Base-by-base conservation (phyloP, 1,140 invertebrate genomes). In the Littorina saxatilis region DNA sequence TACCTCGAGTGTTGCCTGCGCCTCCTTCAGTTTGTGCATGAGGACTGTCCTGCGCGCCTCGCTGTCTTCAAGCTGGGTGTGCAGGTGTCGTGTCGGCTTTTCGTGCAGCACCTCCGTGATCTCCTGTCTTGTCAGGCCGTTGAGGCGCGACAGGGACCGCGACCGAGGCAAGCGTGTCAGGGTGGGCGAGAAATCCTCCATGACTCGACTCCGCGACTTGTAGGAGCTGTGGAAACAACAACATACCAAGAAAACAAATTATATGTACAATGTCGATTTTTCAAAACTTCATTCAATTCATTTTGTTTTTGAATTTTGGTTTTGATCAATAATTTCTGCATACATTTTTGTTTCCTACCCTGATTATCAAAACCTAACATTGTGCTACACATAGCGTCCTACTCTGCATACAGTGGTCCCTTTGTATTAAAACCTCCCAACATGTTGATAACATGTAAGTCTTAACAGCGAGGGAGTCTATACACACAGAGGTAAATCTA, bases 21-120 rank as follows among this genome's bases (percentile, higher is more conserved):
- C 90, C 68, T 91, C 90, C 81, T 90, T 90, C n/a, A 91, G 84
- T 82, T 91, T 91, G 43, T 88, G 83, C 76, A 91, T 86, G 17
- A 91, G 79, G 15, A 88, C 87, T 55, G 81, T 78, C 70, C 90
- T 39, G 80, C 89, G 79, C 70, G 87, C 86, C 78, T 91, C 89
- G 85, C 90, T 91, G 61, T 91, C 89, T 39, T 89, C 88, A 20
- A 88, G 82, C 52, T 84, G 85, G 50, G 82, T 80, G 73, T 85
- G 88, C n/a, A 90, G 75, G 35, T 80, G 85, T 32, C 84, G 61
- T 1, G 86, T 52, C 0, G 86, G 85, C 55, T 83, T 80, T 23
- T 86, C 87, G 47, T 83, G 50, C 2, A 78, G 74, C 74, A 39
- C 72, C 4, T 78, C 43, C n/a, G 58, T 52, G 17, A 72, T 55